Percentiles rank a stretch among this genome's conserved stretches.
These are phyloP conservation scores for Saccopteryx leptura DNA, from an alignment of 2,113 vertebrate genomes.

Conservation along the genomic window DNA sequence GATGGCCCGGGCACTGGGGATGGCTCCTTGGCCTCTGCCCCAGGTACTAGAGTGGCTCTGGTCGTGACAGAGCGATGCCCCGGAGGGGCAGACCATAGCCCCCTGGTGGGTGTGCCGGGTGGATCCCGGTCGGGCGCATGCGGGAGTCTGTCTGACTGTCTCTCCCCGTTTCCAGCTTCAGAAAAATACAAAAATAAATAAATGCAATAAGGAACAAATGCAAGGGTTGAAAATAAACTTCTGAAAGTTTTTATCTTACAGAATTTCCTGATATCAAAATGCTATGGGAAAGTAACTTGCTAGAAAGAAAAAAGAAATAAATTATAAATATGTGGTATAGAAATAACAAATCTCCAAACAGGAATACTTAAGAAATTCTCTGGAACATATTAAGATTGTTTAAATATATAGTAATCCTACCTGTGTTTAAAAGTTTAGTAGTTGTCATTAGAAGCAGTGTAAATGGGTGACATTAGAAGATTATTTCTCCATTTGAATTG, in stretches of 20 bases:
- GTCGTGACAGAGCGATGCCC: too few species aligned
- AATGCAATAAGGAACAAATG: constrained; percentile 62
- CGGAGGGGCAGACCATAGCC: too few species aligned
- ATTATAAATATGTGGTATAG: background rate
- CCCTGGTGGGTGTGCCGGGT: too few species aligned
- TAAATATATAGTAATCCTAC: constrained; percentile 22
- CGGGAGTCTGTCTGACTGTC: too few species aligned
- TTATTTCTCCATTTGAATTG: constrained; percentile 30
- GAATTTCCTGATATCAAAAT: background rate
- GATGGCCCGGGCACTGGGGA: too few species aligned
- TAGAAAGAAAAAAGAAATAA: background rate
- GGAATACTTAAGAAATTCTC: constrained; percentile 52
- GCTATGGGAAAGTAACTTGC: constrained; percentile 23
- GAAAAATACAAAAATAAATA: background rate
- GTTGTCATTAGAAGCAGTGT: constrained; percentile 45
- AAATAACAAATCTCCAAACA: constrained; percentile 43
- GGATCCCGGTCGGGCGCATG: too few species aligned
- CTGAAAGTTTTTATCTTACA: constrained; percentile 15
- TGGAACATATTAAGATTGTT: constrained; percentile 47
- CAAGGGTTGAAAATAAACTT: constrained; percentile 78
- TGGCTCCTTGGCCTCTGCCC: too few species aligned
- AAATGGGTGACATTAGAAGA: constrained; percentile 62
- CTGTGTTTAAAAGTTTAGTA: constrained; percentile 49
- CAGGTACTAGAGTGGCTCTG: too few species aligned
- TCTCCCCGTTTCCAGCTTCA: too few species aligned